Evolutionary conservation across 2,113 vertebrate species (phyloP), one percentile per base, ranked within the genome.

Genomic region (Eubucco bourcierii): DNA sequence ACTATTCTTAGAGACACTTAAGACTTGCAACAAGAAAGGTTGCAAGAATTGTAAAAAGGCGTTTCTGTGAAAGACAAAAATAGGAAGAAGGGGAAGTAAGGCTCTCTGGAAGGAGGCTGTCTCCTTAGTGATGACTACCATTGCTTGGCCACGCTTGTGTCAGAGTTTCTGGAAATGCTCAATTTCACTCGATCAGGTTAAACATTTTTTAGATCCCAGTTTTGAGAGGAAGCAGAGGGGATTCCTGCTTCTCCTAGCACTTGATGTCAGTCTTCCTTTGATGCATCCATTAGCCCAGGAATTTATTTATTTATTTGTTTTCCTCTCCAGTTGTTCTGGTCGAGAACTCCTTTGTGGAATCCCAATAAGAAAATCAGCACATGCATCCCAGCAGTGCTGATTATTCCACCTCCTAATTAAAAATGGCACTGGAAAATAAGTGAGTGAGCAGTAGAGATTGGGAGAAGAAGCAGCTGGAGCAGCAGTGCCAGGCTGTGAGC

Each of bases 331-430:
- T 52, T 85, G 46, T 67, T 93, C 67, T 47, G 31, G 33, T 84
- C 52, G 77, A 90, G 79, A 80, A 37, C n/a, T 67, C 61, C 70
- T 84, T 92, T 52, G 24, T 67, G 90, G 60, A 91, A 67, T 84
- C 64, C 78, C 90, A 74, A 2, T 80, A 79, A 90, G 92, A 92
- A 93, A 85, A 80, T 34, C 87, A 85, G 81, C 13, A 19, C 56
- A 60, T 71, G 41, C 1, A 0, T 92, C 75, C 72, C 89, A 80
- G 60, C 28, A 72, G 33, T 27, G 68, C 87, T 80, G 75, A 53
- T 83, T 90, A 87, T 92, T 82, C 52, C 10, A 13, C 73, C 46
- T 31, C 77, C 28, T 76, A 31, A 79, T 84, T 90, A 71, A 80
- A 84, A 85, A 67, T 92, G 81, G 81, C 79, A 70, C 59, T 74